Evolutionary conservation across 2,888 invertebrate species (phyloP), one percentile per base, ranked within the genome.

Genomic region (Mimas tiliae): DNA sequence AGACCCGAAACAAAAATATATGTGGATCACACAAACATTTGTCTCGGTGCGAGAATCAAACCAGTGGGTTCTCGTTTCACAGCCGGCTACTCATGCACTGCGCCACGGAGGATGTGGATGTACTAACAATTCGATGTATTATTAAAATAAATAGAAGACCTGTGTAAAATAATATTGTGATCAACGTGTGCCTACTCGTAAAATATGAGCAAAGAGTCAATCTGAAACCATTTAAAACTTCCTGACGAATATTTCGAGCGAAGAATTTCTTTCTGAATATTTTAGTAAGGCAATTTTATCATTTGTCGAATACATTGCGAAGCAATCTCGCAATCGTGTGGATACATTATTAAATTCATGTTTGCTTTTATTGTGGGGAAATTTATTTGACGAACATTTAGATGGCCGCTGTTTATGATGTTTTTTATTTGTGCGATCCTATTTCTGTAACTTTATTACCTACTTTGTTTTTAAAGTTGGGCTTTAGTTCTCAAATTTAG

Each of bases 261-360:
- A 48, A 63, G 52, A 45, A 63, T 53, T 62, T 53, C 48, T 66
- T 64, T 62, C 34, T 67, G 64, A 64, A 64, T 64, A 64, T 50
- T 58, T 67, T 67, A 63, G 51, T 64, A 42, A 62, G 51, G 62
- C 62, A 62, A 62, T 66, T 66, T 65, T 63, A 52, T 66, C 62
- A 51, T 62, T 62, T 66, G 65, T 66, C 64, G 47, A 65, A 65
- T 65, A 58, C 55, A 58, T 65, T 65, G 21, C 64, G 33, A 33
- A 45, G 53, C 64, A 64, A 64, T 64, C 64, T 64, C 52, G 52
- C 45, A 27, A 16, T 53, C 33, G 53, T 53, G 64, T 55, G 55
- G 48, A 47, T 55, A 63, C 52, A 64, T 66, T 50, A 66, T 55
- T 53, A 64, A 64, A 66, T 55, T 66, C 63, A 66, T 66, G 47